Conservation (phyloP, 2,797 vertebrate genomes). For the Poecilia gillii region DNA sequence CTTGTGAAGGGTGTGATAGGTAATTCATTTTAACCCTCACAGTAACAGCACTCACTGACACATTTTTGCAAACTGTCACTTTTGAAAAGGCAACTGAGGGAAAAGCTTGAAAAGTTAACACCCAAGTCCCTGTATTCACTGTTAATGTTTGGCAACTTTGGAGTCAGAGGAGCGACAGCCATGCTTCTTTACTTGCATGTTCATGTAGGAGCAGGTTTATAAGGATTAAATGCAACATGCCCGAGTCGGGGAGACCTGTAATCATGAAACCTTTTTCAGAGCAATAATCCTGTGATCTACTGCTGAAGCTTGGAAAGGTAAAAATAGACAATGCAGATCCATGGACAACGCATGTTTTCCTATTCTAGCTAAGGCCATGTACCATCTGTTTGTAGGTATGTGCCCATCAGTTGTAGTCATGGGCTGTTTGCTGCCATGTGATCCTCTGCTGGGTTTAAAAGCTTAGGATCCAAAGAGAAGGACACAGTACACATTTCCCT, state of each 20-base stretch:
- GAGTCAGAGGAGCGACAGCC: conserved; percentile 9
- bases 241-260: conserved; percentile 20
- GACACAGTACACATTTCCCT: conserved; percentile 51
- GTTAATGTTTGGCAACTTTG: not conserved
- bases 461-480: conserved; percentile 60
- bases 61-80: not conserved
- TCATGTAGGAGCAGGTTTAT: conserved; percentile 32
- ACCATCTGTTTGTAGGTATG: conserved; percentile 79
- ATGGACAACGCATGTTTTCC: conserved; percentile 70
- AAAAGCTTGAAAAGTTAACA: not conserved
- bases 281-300: conserved; percentile 49
- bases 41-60: conserved; percentile 9
- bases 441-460: conserved; percentile 80
- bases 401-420: conserved; percentile 72
- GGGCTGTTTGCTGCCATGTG: conserved; percentile 75
- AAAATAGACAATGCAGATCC: conserved; percentile 76
- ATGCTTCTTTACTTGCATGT: conserved; percentile 4
- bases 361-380: conserved; percentile 60
- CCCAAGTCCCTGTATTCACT: not conserved
- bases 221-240: conserved; percentile 42
- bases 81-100: not conserved
- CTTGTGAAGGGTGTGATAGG: conserved; percentile 17
- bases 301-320: conserved; percentile 51
- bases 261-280: conserved; percentile 36
- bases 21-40: not conserved